Evolutionary conservation across 2,113 vertebrate species (phyloP).

Genomic region (Myodes glareolus): DNA sequence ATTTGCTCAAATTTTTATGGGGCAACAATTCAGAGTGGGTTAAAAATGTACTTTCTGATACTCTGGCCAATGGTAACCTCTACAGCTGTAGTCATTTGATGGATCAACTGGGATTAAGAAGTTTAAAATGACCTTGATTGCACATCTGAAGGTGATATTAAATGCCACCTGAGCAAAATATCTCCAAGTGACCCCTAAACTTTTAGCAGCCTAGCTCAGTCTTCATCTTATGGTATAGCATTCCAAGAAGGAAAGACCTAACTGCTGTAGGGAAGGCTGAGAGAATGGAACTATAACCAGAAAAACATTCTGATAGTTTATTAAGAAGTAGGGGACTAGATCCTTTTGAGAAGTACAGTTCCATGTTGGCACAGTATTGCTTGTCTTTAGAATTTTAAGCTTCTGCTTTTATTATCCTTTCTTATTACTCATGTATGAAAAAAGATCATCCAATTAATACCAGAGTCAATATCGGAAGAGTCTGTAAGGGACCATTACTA

Average conservation of each 20-base stretch:
- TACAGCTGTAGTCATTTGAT: neutral
- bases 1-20: conserved; percentile 10
- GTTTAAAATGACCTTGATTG: neutral
- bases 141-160: neutral
- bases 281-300: neutral
- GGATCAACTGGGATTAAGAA: neutral
- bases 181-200: neutral
- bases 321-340: neutral
- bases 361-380: neutral
- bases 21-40: neutral
- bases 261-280: neutral
- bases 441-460: neutral
- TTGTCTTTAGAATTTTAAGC: conserved; percentile 47
- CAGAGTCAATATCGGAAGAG: neutral
- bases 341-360: conserved; percentile 15
- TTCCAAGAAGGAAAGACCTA: neutral
- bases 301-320: neutral
- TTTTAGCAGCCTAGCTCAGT: neutral
- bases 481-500: conserved; percentile 10
- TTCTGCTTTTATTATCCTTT: neutral
- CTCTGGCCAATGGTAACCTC: neutral
- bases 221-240: neutral
- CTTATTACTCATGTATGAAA: conserved; percentile 3
- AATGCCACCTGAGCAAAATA: neutral
- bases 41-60: neutral